Base-by-base conservation (phyloP, 2,113 vertebrate genomes). In the Lates calcarifer region DNA sequence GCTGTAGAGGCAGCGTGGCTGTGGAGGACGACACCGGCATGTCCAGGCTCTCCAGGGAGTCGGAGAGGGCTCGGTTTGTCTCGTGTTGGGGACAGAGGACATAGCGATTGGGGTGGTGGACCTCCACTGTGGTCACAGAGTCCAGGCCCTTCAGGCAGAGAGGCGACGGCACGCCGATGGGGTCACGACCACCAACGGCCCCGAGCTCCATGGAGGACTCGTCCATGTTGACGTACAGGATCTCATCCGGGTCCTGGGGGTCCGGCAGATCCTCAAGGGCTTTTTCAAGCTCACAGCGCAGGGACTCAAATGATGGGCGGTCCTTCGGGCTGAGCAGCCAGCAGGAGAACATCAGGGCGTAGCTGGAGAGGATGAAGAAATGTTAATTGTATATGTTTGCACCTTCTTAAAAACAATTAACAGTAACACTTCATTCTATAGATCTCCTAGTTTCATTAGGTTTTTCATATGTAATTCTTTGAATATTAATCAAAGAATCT, bases 141-240 rank as follows among this genome's bases (percentile, higher is more conserved):
- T 95, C 94, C 37, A 92, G 92, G 58, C 94, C 96, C 81, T 95
- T 95, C 26, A 94, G 87, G 51, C 90, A 91, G 26, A 90, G 84
- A 47, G 87, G 93, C 2, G 90, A 58, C 0, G 86, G 18, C 0
- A 57, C 93, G 76, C 64, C 92, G 35, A 61, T 11, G 22, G 92
- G 93, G 1, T 96, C 95, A 0, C 96, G 94, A 4, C 97, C 96
- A 3, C 90, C 85, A 29, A 96, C 83, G 4, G 94, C 90, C 29
- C 93, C 86, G 5, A 92, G 87, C 85, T 95, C 94, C 41, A 85
- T 80, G 12, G 81, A 81, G 0, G 95, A 94, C 72, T 97, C 96
- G 43, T 97, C 96, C 97, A 98, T 97, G 92, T 98, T 98, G 86
- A 98, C 97, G 0, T 98, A 97, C 29, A 97, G 95, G 90, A 97